Percentiles rank a stretch among this genome's conserved stretches.
Evolutionary conservation across 1,140 invertebrate species (phyloP).

Genomic region (Atta cephalotes): DNA sequence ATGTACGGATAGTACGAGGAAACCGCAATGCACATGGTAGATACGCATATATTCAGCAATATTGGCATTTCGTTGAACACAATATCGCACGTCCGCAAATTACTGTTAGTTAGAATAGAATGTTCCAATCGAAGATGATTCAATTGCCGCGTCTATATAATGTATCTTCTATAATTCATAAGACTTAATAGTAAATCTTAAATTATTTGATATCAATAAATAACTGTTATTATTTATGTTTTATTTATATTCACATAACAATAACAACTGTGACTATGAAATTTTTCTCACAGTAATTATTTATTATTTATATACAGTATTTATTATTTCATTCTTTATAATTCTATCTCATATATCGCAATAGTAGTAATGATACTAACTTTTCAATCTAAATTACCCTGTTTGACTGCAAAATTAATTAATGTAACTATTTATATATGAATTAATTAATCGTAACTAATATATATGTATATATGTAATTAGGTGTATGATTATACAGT

Average conservation of each 20-base stretch:
- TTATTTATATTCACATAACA: neutral
- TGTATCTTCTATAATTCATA: constrained; percentile 17
- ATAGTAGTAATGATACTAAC: neutral
- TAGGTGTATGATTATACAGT: neutral
- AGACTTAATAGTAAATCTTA: neutral
- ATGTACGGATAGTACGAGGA: constrained; percentile 68
- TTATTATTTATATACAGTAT: neutral
- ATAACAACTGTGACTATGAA: neutral
- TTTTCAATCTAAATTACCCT: neutral
- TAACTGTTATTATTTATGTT: neutral
- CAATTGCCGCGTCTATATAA: constrained; percentile 27
- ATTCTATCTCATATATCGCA: neutral
- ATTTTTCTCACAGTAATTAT: neutral
- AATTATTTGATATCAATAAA: neutral
- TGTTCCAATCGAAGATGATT: constrained; percentile 60
- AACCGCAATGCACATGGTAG: constrained; percentile 66
- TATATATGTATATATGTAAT: neutral
- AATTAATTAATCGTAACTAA: too few relatives aligned
- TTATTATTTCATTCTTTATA: constrained; percentile 22
- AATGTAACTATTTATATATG: neutral
- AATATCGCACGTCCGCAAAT: constrained; percentile 53
- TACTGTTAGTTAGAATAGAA: constrained; percentile 53
- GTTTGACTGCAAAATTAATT: neutral
- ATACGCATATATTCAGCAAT: constrained; percentile 67
- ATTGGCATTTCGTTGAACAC: constrained; percentile 64